Evolutionary conservation across 2,113 vertebrate genomes (phyloP), one percentile per base, ranked within the genome.

Genomic region (Actenoides hombroni): DNA sequence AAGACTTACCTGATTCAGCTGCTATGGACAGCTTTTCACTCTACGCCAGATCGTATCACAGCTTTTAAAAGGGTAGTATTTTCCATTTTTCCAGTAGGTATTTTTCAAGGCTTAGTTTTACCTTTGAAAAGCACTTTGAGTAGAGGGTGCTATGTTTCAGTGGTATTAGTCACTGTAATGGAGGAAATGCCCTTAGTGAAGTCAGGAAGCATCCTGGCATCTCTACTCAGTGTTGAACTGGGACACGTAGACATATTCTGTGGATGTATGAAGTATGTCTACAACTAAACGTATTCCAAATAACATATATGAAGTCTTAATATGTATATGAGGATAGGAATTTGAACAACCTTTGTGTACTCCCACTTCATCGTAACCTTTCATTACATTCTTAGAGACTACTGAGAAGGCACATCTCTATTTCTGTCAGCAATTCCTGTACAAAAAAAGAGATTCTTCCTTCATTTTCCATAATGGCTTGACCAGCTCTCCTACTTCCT

Each of bases 211-310:
- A 42, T 65, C 68, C 33, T 56, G 64, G n/a, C 16, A 31, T 29
- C 51, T 48, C 18, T 35, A 25, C 16, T 8, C 56, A 44, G 74
- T 21, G 18, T 51, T 79, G 53, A 0, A 0, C 53, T 49, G 44
- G 29, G 42, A 68, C 51, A 69, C 3, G 3, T 13, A 44, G 68
- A 24, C 33, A 20, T 35, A 10, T 16, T 64, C 81, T 82, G 42
- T 75, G 39, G 24, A 15, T 64, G 33, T 35, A 20, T 54, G 44
- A 69, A 65, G 10, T 35, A 42, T 16, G 11, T 69, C 53, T 85
- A 48, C 21, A 61, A 73, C 40, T 11, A 68, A 60, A 48, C 3
- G 7, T 71, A 53, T 54, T 74, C 68, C 61, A 83, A 17, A n/a
- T 60, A 79, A 63, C 16, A 9, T 20, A 28, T 3, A 73, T 39